Base-by-base conservation (phyloP, 35 echinoderm and acorn worm genomes). In the Apostichopus japonicus region DNA sequence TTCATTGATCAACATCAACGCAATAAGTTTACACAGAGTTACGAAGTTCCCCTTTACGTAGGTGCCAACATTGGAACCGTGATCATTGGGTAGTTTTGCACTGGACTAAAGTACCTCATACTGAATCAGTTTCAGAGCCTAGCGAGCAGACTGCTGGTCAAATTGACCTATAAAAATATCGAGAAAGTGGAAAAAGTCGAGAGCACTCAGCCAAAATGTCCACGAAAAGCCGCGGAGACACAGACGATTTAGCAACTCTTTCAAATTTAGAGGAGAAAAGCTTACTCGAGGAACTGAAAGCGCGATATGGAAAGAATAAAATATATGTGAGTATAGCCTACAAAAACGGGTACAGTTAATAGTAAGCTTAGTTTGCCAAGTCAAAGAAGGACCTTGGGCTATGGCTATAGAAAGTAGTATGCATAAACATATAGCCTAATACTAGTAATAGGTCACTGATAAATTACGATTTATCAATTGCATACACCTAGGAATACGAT, bases 231-330 rank as follows among this genome's bases (percentile, higher is more conserved):
- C 79, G 93, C 58, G 96, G 96, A 19, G 65, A 95, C 19, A 92
- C 94, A n/a, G 91, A 95, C 71, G 96, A 97, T 87, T 89, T 97
- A 21, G 96, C 96, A 6, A 91, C 94, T 25, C 67, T 97, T 15
- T 55, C 93, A 51, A 93, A 95, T 65, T 79, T 97, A 27, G 96
- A 97, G 80, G 96, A 97, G 86, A 76, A 77, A 89, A 94, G 92
- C 52, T 78, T 97, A 11, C 94, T 97, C 25, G 92, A 90, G 24
- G 96, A 97, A 56, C 75, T 97, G 19, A 95, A 93, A 93, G 55
- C 79, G 24, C 94, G 96, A 62, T 97, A 97, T 87, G 84, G 86
- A 80, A 58, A 93, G 61, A 93, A 97, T 78, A 86, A 92, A 77
- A 97, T 97, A 70, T 97, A 97, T 75, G 96, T 97, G 80, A 97